Evolutionary conservation across 2,113 vertebrate genomes (phyloP).

Genomic region (Diadophis punctatus): DNA sequence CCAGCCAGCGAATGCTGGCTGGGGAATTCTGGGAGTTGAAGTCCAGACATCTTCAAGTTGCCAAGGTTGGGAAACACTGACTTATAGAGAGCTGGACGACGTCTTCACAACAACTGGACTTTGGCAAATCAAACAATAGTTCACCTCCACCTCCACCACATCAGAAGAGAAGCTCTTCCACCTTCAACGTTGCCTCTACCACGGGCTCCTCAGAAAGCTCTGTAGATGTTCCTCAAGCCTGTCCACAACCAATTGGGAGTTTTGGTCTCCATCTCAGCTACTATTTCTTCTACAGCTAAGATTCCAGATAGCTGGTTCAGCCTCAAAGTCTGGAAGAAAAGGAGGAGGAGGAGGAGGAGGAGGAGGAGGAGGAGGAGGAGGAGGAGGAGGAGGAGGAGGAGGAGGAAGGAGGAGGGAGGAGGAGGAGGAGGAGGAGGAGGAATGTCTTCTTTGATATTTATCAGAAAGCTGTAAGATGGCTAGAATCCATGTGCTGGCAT

Average conservation of each 20-base stretch:
- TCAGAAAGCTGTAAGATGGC: neutral
- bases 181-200: rapidly evolving
- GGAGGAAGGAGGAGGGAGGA: rapidly evolving
- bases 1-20: too few relatives aligned
- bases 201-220: neutral
- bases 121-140: neutral
- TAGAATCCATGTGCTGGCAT: neutral
- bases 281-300: neutral
- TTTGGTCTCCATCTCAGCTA: too few relatives aligned
- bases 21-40: too few relatives aligned
- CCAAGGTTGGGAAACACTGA: too few relatives aligned
- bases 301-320: neutral
- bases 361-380: rapidly evolving
- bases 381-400: too few relatives aligned
- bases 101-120: neutral
- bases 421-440: rapidly evolving
- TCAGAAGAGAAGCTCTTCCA: neutral
- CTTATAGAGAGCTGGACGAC: neutral
- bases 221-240: slow-evolving; percentile 10
- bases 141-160: neutral
- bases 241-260: neutral
- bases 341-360: rapidly evolving
- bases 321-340: neutral
- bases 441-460: neutral
- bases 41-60: too few relatives aligned